Conservation (phyloP, 2,113 vertebrate species). For the Himantopus leucocephalus region DNA sequence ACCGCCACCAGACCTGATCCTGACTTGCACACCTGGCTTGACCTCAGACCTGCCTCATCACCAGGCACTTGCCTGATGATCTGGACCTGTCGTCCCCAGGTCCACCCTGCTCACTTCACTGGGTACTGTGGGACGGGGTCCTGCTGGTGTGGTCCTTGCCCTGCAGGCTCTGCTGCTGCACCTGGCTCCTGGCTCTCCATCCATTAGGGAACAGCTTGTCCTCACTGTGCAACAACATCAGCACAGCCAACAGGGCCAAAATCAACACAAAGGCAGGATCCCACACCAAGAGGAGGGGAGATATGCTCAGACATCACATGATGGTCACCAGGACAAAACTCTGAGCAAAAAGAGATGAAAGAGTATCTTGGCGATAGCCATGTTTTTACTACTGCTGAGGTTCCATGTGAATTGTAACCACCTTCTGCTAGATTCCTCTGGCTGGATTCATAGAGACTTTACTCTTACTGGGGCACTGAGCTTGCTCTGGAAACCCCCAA, state of each 20-base stretch:
- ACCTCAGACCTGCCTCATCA: background rate
- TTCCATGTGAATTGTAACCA: background rate
- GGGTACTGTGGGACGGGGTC: background rate
- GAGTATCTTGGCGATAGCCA: background rate
- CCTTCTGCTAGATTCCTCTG: background rate
- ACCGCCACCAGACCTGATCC: background rate
- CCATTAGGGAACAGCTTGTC: background rate
- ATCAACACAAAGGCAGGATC: background rate
- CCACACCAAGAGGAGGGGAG: background rate
- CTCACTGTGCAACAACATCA: fast-evolving
- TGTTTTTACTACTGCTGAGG: background rate
- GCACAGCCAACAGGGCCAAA: background rate
- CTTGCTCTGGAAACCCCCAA: background rate
- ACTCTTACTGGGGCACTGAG: background rate
- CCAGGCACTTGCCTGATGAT: background rate
- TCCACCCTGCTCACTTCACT: background rate
- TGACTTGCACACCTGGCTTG: background rate
- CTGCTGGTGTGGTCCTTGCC: background rate
- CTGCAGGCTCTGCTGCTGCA: background rate
- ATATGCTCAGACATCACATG: background rate
- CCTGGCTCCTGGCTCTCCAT: background rate
- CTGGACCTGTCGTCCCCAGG: background rate
- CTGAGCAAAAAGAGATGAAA: background rate
- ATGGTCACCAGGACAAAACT: background rate
- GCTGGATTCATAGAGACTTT: background rate